Percentiles rank a stretch among this genome's conserved stretches.
phyloP scores from a whole-genome alignment of 2,888 invertebrate species.

The Patella depressa region DNA sequence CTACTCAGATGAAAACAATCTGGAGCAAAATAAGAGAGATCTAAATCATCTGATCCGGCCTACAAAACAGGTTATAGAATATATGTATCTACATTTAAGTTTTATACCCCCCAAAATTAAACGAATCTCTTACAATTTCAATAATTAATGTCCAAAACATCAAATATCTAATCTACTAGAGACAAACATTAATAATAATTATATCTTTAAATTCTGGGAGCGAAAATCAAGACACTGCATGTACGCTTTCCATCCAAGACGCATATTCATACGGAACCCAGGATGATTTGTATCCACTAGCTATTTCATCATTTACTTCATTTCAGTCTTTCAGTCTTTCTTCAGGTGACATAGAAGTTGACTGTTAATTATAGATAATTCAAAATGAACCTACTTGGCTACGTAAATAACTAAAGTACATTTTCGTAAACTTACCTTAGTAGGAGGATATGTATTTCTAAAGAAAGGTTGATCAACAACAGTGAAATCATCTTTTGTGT shows the following conservation, averaged over 20 bases:
- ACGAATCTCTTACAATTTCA: not conserved
- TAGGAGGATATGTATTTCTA: constrained; percentile 51
- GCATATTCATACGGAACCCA: not conserved
- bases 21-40: constrained; percentile 64
- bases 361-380: too few species aligned
- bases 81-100: too few species aligned
- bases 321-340: not conserved
- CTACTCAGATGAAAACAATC: constrained; percentile 69
- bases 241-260: not conserved
- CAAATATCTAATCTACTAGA: not conserved
- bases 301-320: not conserved
- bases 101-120: too few species aligned
- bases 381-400: too few species aligned
- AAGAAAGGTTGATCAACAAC: constrained; percentile 68
- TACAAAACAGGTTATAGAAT: not conserved
- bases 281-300: not conserved
- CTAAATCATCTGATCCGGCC: constrained; percentile 38
- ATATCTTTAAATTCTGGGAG: too few species aligned
- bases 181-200: too few species aligned
- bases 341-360: too few species aligned
- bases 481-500: constrained; percentile 66
- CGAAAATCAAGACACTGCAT: not conserved
- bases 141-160: not conserved
- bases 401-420: too few species aligned
- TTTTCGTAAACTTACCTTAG: constrained; percentile 25